Evolutionary conservation across 2,113 vertebrate genomes (phyloP).

Genomic region (Herpailurus yagouaroundi): DNA sequence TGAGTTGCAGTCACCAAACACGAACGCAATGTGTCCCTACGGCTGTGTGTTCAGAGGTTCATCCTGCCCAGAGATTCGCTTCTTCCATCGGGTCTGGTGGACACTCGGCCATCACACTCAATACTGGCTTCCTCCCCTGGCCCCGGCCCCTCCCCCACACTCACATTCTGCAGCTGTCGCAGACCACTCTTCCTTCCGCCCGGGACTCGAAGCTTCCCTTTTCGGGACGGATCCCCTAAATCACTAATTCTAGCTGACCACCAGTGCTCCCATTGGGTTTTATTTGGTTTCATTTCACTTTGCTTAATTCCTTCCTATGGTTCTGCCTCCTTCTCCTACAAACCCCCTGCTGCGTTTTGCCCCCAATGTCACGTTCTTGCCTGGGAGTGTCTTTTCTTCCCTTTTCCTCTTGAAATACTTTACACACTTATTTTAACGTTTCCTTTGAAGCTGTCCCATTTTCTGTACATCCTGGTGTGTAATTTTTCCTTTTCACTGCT

Average conservation of each 20-base stretch:
- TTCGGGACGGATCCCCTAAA: fast-evolving
- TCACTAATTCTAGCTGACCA: fast-evolving
- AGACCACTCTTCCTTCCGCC: fast-evolving
- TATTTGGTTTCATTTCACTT: neutral
- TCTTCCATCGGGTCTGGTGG: neutral
- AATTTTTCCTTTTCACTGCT: neutral
- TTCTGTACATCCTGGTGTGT: neutral
- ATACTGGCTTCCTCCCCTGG: neutral
- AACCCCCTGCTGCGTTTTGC: neutral
- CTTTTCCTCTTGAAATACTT: slow-evolving; percentile 46
- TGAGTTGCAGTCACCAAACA: neutral
- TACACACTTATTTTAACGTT: neutral
- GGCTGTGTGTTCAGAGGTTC: neutral
- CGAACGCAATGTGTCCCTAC: fast-evolving
- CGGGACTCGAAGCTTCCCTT: neutral
- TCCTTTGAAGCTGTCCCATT: slow-evolving; percentile 54
- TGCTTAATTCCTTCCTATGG: neutral
- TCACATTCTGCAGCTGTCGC: fast-evolving
- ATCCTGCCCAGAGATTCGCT: neutral
- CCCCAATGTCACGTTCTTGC: neutral
- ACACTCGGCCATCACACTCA: neutral
- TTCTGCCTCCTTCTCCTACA: neutral
- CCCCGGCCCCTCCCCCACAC: neutral
- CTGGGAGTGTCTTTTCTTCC: neutral
- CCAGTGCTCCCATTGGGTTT: fast-evolving